Evolutionary conservation across 2,113 vertebrate species (phyloP).

Genomic region (Phalacrocorax brasilianus): DNA sequence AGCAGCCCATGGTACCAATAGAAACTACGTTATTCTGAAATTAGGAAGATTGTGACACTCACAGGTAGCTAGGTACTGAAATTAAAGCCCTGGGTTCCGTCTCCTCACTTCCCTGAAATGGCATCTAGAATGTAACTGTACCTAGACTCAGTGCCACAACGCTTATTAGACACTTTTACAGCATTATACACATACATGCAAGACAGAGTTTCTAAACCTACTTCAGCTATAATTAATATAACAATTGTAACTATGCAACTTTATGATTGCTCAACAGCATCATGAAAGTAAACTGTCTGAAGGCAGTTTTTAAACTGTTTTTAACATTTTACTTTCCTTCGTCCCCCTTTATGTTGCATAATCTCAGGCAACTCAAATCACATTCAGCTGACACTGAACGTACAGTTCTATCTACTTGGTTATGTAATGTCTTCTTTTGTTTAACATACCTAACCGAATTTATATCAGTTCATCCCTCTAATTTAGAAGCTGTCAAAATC

Average conservation of each 20-base stretch:
- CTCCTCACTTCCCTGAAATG: neutral
- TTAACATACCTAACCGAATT: constrained; percentile 58
- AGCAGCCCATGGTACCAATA: rapidly evolving
- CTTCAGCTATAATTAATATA: neutral
- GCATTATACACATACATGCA: neutral
- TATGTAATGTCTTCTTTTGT: constrained; percentile 66
- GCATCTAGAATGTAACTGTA: neutral
- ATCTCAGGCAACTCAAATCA: constrained; percentile 37
- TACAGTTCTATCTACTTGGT: constrained; percentile 53
- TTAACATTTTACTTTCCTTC: neutral
- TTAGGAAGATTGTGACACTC: neutral
- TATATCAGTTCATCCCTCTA: constrained; percentile 44
- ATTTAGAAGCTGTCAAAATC: constrained; percentile 58
- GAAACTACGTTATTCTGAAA: neutral
- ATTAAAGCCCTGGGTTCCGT: neutral
- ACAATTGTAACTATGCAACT: neutral
- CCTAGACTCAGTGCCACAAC: neutral
- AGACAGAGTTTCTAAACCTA: neutral
- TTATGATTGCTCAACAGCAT: neutral
- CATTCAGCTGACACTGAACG: constrained; percentile 58
- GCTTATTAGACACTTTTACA: neutral
- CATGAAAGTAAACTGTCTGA: neutral
- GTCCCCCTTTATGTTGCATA: constrained; percentile 34
- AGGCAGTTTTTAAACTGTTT: neutral
- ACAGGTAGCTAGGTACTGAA: neutral